phyloP scores from a whole-genome alignment of 2,113 vertebrate species.

The Mesocricetus auratus region DNA sequence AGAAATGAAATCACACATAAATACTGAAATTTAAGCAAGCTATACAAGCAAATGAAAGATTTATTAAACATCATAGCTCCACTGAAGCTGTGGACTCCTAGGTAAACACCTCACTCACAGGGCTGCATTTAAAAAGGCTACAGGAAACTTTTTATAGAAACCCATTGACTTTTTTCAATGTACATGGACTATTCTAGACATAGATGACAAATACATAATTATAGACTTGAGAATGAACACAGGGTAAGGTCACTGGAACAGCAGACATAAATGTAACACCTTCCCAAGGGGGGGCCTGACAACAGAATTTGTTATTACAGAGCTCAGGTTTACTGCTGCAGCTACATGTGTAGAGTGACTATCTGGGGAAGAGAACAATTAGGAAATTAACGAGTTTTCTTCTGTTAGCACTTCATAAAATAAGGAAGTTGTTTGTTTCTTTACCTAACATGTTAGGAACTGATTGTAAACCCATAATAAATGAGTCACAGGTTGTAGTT shows the following conservation, averaged over 20 bases:
- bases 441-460: slow-evolving; percentile 55
- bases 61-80: not conserved
- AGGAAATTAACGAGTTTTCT: slow-evolving; percentile 43
- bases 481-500: slow-evolving; percentile 49
- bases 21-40: not conserved
- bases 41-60: not conserved
- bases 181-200: not conserved
- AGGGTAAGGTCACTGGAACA: not conserved
- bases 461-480: slow-evolving; percentile 10
- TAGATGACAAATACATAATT: not conserved
- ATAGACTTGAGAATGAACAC: not conserved
- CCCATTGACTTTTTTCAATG: not conserved
- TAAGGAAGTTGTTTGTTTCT: slow-evolving; percentile 64
- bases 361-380: not conserved
- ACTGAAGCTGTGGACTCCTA: not conserved
- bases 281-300: not conserved
- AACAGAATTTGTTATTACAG: not conserved
- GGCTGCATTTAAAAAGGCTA: not conserved
- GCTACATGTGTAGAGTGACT: fast-evolving
- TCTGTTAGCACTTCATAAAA: slow-evolving; percentile 69
- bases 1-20: not conserved
- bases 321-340: fast-evolving
- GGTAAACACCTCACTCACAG: not conserved
- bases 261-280: fast-evolving
- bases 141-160: not conserved